Percentiles rank a stretch among this genome's conserved stretches.
These are phyloP conservation scores for Sebastolobus altivelis DNA, from an alignment of 2,797 vertebrate species.

Conservation along the genomic window DNA sequence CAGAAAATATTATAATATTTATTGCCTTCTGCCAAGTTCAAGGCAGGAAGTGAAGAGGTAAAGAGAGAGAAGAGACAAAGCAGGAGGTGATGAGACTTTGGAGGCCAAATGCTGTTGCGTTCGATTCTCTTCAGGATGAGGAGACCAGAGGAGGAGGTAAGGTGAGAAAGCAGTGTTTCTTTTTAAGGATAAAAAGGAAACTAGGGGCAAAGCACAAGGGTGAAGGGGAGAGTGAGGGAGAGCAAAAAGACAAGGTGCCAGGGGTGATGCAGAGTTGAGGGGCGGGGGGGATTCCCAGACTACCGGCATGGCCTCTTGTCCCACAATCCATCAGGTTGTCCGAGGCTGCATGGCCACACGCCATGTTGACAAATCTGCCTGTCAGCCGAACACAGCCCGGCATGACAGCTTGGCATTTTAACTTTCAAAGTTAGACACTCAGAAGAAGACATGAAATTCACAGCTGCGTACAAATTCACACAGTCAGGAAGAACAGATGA, in stretches of 20 bases:
- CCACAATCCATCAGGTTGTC: constrained; percentile 80
- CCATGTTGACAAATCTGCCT: constrained; percentile 79
- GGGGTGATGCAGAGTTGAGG: too few relatives aligned
- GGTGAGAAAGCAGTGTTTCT: neutral
- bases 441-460: constrained; percentile 22
- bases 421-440: constrained; percentile 63
- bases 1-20: too few relatives aligned
- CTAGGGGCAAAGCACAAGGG: neutral
- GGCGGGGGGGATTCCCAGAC: constrained; percentile 16
- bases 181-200: neutral
- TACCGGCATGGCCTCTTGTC: constrained; percentile 51
- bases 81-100: neutral
- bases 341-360: constrained; percentile 54
- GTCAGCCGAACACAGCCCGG: constrained; percentile 63
- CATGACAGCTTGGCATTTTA: constrained; percentile 74
- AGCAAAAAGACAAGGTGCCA: neutral
- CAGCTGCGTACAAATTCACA: neutral
- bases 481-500: fast-evolving
- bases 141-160: neutral
- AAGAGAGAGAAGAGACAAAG: neutral
- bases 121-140: neutral
- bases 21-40: neutral
- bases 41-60: neutral
- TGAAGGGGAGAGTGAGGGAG: neutral
- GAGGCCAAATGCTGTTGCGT: neutral